Percentiles rank a stretch among this genome's conserved stretches.
Conservation (phyloP, 1,140 invertebrate species). For the Coenobita brevimanus region DNA sequence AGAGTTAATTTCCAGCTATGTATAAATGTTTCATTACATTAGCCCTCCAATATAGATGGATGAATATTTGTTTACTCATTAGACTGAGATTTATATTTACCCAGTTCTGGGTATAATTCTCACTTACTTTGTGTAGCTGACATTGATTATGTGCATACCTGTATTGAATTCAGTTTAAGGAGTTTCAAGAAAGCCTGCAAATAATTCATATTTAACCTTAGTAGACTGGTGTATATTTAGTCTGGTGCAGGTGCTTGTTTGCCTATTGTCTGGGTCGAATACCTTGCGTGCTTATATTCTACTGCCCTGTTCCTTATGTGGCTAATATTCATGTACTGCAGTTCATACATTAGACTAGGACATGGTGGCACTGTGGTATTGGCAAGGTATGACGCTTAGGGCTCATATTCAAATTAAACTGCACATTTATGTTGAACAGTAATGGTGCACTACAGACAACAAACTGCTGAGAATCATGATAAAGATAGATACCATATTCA, state of each 20-base stretch:
- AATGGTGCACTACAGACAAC: background rate
- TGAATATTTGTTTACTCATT: conserved; percentile 53
- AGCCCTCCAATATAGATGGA: conserved; percentile 38
- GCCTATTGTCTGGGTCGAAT: background rate
- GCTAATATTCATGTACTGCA: background rate
- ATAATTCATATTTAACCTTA: conserved; percentile 56
- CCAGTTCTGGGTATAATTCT: conserved; percentile 51
- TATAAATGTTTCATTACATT: conserved; percentile 52
- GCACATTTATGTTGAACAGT: conserved; percentile 12
- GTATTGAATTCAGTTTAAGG: conserved; percentile 52
- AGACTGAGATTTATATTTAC: conserved; percentile 54
- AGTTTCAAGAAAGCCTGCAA: conserved; percentile 27
- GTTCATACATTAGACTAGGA: conserved; percentile 9
- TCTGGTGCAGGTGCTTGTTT: conserved; percentile 28
- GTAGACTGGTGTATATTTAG: conserved; percentile 51
- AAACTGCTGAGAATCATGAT: conserved; percentile 4
- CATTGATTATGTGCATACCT: conserved; percentile 31
- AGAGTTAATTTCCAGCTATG: conserved; percentile 36
- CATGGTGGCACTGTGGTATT: background rate
- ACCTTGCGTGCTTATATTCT: background rate
- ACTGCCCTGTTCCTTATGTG: background rate
- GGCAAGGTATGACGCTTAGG: background rate
- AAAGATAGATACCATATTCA: too few relatives aligned
- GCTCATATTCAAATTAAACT: background rate
- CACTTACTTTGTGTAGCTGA: conserved; percentile 34